phyloP scores from a whole-genome alignment of 2,113 vertebrate species.

The Pimephales promelas region DNA sequence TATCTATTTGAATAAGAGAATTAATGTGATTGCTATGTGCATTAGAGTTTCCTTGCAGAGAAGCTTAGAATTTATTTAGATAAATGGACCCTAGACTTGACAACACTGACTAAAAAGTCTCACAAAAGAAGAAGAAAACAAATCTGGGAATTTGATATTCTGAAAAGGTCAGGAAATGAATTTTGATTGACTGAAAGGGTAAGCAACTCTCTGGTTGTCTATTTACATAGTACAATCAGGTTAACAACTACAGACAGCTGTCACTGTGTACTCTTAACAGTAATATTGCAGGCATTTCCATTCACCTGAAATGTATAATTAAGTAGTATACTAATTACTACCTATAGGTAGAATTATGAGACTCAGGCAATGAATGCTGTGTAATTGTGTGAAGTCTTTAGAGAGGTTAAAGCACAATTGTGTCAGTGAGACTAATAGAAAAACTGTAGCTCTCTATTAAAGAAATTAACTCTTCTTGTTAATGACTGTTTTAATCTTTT shows the following conservation, averaged over 20 bases:
- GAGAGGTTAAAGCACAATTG: slow-evolving; percentile 21
- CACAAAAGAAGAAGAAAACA: not conserved
- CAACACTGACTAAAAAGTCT: slow-evolving; percentile 7
- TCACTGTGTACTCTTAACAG: slow-evolving; percentile 1
- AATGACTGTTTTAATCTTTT: not conserved
- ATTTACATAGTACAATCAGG: not conserved
- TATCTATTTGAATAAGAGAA: not conserved
- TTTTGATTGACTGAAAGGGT: slow-evolving; percentile 17
- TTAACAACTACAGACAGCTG: not conserved
- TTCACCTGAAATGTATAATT: slow-evolving; percentile 27
- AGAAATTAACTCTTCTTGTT: not conserved
- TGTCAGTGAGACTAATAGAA: slow-evolving; percentile 3
- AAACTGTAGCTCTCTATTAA: not conserved
- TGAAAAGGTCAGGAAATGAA: slow-evolving; percentile 45
- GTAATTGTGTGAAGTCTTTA: slow-evolving; percentile 12
- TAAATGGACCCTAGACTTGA: not conserved
- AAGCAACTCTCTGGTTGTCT: not conserved
- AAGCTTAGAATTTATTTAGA: not conserved
- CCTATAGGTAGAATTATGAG: not conserved
- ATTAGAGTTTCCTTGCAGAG: slow-evolving; percentile 1
- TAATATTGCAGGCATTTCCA: slow-evolving; percentile 12
- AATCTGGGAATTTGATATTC: slow-evolving; percentile 1
- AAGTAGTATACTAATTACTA: too few relatives aligned
- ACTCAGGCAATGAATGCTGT: not conserved
- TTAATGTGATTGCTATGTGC: slow-evolving; percentile 4